Percentiles rank a stretch among this genome's conserved stretches.
These are phyloP conservation scores for Pyrrhura leucotis DNA, from an alignment of 2,797 vertebrate species.

Conservation along the genomic window DNA sequence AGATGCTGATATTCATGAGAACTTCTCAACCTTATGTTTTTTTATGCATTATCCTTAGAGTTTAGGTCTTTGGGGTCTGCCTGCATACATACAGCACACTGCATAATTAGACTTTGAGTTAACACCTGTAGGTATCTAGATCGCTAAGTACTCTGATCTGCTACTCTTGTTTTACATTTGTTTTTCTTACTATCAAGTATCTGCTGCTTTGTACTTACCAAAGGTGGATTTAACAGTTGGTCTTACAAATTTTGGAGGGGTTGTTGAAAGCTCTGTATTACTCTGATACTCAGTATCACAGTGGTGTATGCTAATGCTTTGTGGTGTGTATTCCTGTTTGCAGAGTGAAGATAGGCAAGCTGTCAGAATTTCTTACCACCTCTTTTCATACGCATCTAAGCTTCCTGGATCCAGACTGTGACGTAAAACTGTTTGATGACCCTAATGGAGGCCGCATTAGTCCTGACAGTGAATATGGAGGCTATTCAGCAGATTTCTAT, in stretches of 20 bases:
- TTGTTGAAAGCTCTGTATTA: not conserved
- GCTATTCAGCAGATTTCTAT: constrained; percentile 68
- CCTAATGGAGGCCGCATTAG: constrained; percentile 71
- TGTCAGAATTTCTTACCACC: constrained; percentile 92
- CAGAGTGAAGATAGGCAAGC: constrained; percentile 91
- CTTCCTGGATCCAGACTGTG: constrained; percentile 90
- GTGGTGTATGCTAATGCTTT: not conserved
- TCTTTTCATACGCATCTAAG: constrained; percentile 94
- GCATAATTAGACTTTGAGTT: not conserved
- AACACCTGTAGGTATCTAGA: not conserved
- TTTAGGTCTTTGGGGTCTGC: not conserved
- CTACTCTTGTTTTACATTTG: not conserved
- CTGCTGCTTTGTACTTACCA: not conserved
- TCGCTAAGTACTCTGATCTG: not conserved
- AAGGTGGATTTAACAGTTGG: not conserved
- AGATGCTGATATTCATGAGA: not conserved
- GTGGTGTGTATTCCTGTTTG: not conserved
- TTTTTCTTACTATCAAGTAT: not conserved
- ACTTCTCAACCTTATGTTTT: not conserved
- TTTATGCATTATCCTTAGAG: not conserved
- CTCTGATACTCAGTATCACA: not conserved
- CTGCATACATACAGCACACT: not conserved
- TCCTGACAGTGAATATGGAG: constrained; percentile 78
- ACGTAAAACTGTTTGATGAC: constrained; percentile 86
- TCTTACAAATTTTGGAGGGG: not conserved